Percentiles rank a stretch among this genome's conserved stretches.
Evolutionary conservation across 2,113 vertebrate genomes (phyloP).

Genomic region (Equus quagga): DNA sequence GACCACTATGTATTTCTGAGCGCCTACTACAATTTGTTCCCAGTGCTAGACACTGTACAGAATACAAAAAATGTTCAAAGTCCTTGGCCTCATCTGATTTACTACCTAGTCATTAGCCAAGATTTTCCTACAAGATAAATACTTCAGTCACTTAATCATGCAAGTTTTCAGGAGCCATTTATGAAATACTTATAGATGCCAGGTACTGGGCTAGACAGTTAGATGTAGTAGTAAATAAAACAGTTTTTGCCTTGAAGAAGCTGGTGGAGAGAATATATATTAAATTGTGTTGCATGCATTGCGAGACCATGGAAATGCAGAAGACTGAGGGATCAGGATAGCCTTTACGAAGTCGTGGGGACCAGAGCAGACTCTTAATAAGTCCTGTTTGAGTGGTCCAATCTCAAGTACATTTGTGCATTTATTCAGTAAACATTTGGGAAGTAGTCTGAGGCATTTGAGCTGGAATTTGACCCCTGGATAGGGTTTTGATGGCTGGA

Average conservation of each 20-base stretch:
- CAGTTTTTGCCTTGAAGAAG: background rate
- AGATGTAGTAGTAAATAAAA: background rate
- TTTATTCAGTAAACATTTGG: background rate
- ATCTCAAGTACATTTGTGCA: background rate
- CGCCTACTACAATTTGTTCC: background rate
- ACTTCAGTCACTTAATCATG: background rate
- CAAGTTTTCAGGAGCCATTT: background rate
- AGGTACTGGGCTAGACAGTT: background rate
- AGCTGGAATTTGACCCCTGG: background rate
- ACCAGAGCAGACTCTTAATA: background rate
- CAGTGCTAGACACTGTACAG: background rate
- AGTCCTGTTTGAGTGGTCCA: background rate
- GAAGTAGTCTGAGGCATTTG: background rate
- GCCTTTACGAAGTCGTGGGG: background rate
- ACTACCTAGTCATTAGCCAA: background rate
- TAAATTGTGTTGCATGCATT: background rate
- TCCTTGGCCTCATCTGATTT: slow-evolving; percentile 9
- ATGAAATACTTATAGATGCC: background rate
- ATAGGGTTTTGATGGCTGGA: background rate
- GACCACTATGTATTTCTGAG: background rate
- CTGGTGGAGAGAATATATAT: background rate
- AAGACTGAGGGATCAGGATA: background rate
- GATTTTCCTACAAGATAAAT: slow-evolving; percentile 27
- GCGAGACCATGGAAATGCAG: background rate
- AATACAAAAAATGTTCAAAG: background rate